These are phyloP conservation scores for Lysiphlebus fabarum DNA, from an alignment of 1,140 invertebrate species.

Conservation along the genomic window DNA sequence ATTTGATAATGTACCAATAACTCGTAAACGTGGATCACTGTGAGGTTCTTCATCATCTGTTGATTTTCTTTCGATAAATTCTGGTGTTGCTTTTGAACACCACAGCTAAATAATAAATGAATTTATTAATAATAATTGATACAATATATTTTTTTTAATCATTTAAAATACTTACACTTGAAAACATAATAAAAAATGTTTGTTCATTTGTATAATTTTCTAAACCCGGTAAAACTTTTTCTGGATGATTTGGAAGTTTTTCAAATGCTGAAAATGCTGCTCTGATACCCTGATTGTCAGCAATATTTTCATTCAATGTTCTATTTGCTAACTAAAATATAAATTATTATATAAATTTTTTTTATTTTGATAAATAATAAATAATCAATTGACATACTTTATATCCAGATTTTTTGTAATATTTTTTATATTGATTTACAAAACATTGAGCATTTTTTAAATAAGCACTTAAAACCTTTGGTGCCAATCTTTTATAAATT, in stretches of 20 bases:
- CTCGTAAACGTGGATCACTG: slow-evolving; percentile 17
- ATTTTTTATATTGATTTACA: slow-evolving; percentile 76
- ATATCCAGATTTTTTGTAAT: not conserved
- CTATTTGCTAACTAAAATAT: slow-evolving; percentile 24
- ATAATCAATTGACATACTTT: slow-evolving; percentile 6
- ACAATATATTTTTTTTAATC: not conserved
- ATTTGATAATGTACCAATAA: slow-evolving; percentile 20
- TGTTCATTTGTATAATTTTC: slow-evolving; percentile 70
- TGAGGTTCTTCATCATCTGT: slow-evolving; percentile 8
- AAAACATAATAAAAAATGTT: slow-evolving; percentile 80
- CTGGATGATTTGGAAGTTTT: slow-evolving; percentile 52
- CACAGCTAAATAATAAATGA: slow-evolving; percentile 10
- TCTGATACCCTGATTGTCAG: slow-evolving; percentile 78
- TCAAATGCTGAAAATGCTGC: slow-evolving; percentile 70
- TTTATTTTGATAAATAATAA: not conserved
- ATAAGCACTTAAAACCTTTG: slow-evolving; percentile 60
- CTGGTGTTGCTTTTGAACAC: slow-evolving; percentile 16
- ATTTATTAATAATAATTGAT: not conserved
- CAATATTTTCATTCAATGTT: slow-evolving; percentile 79
- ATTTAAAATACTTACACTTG: slow-evolving; percentile 60
- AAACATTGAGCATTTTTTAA: slow-evolving; percentile 76
- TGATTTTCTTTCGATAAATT: slow-evolving; percentile 17
- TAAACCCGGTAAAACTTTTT: slow-evolving; percentile 66
- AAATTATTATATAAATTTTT: not conserved
- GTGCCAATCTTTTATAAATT: slow-evolving; percentile 74